These are phyloP conservation scores for Lophius piscatorius DNA, from an alignment of 2,113 vertebrate genomes.

Conservation along the genomic window DNA sequence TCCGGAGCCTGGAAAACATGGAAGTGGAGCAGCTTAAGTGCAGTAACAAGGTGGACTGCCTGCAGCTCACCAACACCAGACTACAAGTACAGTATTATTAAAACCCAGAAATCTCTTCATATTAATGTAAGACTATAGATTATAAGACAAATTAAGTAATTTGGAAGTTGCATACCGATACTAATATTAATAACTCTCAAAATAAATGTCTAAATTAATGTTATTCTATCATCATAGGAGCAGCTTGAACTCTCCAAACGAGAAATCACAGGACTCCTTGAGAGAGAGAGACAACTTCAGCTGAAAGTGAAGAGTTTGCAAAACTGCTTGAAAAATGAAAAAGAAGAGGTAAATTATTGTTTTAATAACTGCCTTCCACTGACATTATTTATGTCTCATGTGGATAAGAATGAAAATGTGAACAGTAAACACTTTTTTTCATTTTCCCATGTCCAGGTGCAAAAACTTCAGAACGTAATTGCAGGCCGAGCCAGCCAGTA, in stretches of 20 bases:
- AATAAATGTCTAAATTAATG: neutral
- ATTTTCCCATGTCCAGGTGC: slow-evolving; percentile 80
- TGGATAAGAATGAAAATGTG: neutral
- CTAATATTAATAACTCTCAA: neutral
- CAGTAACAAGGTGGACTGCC: slow-evolving; percentile 86
- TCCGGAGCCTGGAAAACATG: slow-evolving; percentile 87
- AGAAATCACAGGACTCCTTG: slow-evolving; percentile 88
- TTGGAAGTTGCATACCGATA: neutral
- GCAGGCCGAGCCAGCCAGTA: slow-evolving; percentile 94
- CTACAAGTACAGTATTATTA: slow-evolving; percentile 81
- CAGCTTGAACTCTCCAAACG: slow-evolving; percentile 89
- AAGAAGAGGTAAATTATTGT: slow-evolving; percentile 87
- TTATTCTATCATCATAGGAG: slow-evolving; percentile 78
- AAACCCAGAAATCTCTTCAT: neutral
- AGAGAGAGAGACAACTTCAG: slow-evolving; percentile 91
- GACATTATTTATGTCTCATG: neutral
- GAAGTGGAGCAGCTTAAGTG: slow-evolving; percentile 90
- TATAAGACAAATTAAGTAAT: neutral
- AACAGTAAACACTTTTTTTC: slow-evolving; percentile 11
- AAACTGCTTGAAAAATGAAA: slow-evolving; percentile 92
- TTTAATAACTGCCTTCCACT: neutral
- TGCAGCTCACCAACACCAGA: slow-evolving; percentile 86
- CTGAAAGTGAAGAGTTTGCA: slow-evolving; percentile 90
- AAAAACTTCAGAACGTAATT: slow-evolving; percentile 93
- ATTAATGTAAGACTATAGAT: neutral